phyloP scores from a whole-genome alignment of 2,113 vertebrate species.

The Cygnus buccinator region DNA sequence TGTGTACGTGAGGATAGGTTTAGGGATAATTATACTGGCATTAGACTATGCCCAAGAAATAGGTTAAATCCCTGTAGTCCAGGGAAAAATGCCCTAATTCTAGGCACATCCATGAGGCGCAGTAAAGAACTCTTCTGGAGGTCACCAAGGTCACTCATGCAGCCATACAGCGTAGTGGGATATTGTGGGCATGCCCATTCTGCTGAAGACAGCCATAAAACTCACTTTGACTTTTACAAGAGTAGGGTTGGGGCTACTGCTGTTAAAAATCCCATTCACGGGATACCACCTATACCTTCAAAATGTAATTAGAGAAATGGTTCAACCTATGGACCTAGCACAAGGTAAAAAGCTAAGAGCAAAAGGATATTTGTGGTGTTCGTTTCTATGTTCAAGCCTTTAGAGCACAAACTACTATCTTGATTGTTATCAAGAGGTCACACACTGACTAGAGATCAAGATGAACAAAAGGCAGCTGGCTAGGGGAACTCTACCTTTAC shows the following conservation, averaged over 20 bases:
- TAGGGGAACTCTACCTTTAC: not conserved
- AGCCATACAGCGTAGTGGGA: accelerated
- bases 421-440: not conserved
- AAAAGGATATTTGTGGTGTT: not conserved
- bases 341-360: not conserved
- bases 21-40: not conserved
- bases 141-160: not conserved
- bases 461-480: not conserved
- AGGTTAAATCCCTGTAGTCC: not conserved
- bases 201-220: not conserved
- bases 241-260: not conserved
- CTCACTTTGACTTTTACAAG: not conserved
- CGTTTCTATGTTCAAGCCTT: not conserved
- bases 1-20: not conserved
- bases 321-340: not conserved
- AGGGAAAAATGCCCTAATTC: not conserved
- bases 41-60: not conserved
- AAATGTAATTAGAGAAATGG: not conserved
- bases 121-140: not conserved
- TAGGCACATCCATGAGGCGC: not conserved
- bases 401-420: not conserved
- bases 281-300: not conserved
- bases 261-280: not conserved
- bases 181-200: not conserved
- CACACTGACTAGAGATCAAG: not conserved